Base-by-base conservation (phyloP, 2,113 vertebrate genomes). In the Lichenostomus cassidix region DNA sequence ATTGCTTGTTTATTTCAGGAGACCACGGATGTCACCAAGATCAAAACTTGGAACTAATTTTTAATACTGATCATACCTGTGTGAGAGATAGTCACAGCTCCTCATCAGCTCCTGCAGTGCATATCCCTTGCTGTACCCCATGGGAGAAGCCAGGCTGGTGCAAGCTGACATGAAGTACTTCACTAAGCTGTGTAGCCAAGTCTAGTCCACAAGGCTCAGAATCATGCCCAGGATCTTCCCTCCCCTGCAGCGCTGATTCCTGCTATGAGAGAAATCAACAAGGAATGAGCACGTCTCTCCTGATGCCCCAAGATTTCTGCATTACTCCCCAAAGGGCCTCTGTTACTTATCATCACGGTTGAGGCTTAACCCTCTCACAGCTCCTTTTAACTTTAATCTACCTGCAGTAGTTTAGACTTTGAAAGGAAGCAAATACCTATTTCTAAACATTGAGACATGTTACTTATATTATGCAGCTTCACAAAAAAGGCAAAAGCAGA, bases 241-340 rank as follows among this genome's bases (percentile, higher is more conserved):
- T 81, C 28, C 29, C 23, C 41, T 1, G 1, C 20, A 77, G 23
- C 1, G 0, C 8, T 76, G 29, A 41, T 31, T 91, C 53, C 44
- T 21, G 58, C 19, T 24, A 59, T 9, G 7, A 77, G 0, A 89
- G 39, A 70, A 85, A 52, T 23, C 27, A 67, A 63, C 12, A 76
- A 21, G 16, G 41, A 56, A 60, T 4, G 21, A 59, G 8, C 5
- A 39, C 0, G 0, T 68, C 52, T 69, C 46, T n/a, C 37, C 35
- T 69, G 59, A 69, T 28, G 37, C 37, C 49, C 33, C 28, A 41
- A 28, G 19, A 29, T 39, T 74, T 12, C 59, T 37, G 24, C 50
- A 28, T 33, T 62, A 64, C 20, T 77, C 23, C 35, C 46, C 20
- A 37, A 78, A 78, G 84, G 24, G n/a, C 11, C 20, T 73, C 33